Base-by-base conservation (phyloP, 2,797 vertebrate species). In the Liparis tanakae region DNA sequence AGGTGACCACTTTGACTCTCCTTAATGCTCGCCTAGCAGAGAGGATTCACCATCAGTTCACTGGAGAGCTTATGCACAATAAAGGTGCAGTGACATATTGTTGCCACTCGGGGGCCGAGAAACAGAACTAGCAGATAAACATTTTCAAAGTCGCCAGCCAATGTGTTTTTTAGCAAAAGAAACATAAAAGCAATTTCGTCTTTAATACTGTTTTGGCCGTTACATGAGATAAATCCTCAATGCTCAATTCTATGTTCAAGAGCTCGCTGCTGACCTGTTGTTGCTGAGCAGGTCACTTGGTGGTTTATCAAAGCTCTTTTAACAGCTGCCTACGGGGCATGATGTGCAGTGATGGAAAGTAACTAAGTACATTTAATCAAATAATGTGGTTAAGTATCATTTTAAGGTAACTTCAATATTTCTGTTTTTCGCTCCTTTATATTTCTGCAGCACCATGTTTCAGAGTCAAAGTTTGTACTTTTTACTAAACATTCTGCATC, bases 1-100 rank as follows among this genome's bases (percentile, higher is more conserved):
- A 78, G 58, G 65, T 81, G 81, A 64, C 20, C 54, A 13, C 59
- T 55, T 0, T 25, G 18, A 15, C 57, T 70, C 20, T 80, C 63
- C n/a, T 78, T 56, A 1, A 15, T 12, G 22, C 44, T 76, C 8
- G 36, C 50, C 92, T 91, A 9, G 34, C n/a, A 80, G 65, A 81
- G 39, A 80, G 10, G 25, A 50, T 37, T 25, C 7, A 75, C 20
- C 39, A 48, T 17, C n/a, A 55, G 37, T 8, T 36, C 6, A 59
- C 20, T 37, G 34, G 12, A 59, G 63, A 37, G 7, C 36, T 46
- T 10, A 0, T 22, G 9, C 30, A 14, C 3, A 18, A 41, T 20
- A 12, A 43, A 67, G 43, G 9, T 59, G 44, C 41, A 56, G 37
- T 37, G 9, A 57, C 14, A 56, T 25, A 1, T 34, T 4, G 17